Base-by-base conservation (phyloP, 2,113 vertebrate genomes). In the Chamaetylas fuelleborni region DNA sequence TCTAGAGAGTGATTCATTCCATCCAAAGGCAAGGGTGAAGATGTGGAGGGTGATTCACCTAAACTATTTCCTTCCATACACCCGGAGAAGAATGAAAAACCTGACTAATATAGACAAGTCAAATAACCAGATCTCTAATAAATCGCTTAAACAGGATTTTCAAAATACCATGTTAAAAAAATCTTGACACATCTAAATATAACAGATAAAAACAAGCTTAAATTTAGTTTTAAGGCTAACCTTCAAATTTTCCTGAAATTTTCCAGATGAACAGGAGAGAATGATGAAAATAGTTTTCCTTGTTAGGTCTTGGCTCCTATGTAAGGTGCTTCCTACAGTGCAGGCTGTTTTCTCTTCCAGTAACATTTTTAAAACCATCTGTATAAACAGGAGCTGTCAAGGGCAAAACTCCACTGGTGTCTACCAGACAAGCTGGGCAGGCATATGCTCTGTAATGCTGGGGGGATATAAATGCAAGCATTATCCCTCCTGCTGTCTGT, bases 11-110 rank as follows among this genome's bases (percentile, higher is more conserved):
- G 81, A 93, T 23, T 90, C 40, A 88, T 45, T 79, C 11, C 48
- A 57, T 76, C 28, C n/a, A 76, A 79, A 90, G n/a, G 11, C 36
- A 91, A 72, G 28, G 31, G 29, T 77, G 38, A 76, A 88, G 56
- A 64, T 48, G 19, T 34, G 67, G 19, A 76, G 9, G 15, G 34
- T 94, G 92, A 94, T 93, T 95, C 95, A 94, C 71, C 45, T 85
- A n/a, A 83, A 71, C 72, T 66, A 61, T 72, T 86, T 69, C 18
- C 12, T 88, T 82, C 54, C 8, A 82, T 57, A 25, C 11, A 6
- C 33, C 80, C 45, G 36, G 42, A 82, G 14, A 14, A 24, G 43
- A 95, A n/a, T 18, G 14, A 79, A 76, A 86, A 74, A 43, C 12
- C 57, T 85, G 74, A 90, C 62, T 72, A 54, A 76, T 34, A 58